Base-by-base conservation (phyloP, 2,797 vertebrate species). In the Amblyraja radiata region DNA sequence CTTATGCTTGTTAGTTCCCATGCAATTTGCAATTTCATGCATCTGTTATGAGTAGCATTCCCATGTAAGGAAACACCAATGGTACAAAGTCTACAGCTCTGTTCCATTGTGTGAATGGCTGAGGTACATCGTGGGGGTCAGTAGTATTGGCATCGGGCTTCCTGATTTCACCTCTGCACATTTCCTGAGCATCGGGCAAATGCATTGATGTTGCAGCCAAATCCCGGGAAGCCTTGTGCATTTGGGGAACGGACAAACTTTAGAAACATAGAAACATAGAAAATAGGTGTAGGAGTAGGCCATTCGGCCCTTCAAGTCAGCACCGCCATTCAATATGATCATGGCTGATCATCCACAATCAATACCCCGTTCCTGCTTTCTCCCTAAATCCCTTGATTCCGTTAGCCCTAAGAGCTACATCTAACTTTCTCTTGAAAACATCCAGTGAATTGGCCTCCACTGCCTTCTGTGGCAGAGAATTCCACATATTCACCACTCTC, bases 41-140 rank as follows among this genome's bases (percentile, higher is more conserved):
- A 63, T 86, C 81, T 58, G 54, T 84, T 84, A 84, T 84, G 54
- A 61, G 61, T n/a, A 86, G 23, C 13, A 25, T 86, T 86, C 58
- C 23, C 25, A 61, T 86, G 58, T 58, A 61, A 61, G 28, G 28
- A 63, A 86, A 86, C 61, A 84, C 23, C 9, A 61, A 58, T 58
- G 81, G 81, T 14, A 61, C 58, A 86, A 65, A 63, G 58, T 28
- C 83, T 86, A 25, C 25, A 39, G 54, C 46, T 16, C 28, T 63
- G 25, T 63, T 63, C 83, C 54, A 0, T 63, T 68, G 21, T 88
- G 84, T 36, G 16, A 68, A 65, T 88, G 18, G 32, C 6, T 65
- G 84, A 88, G 65, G 14, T 9, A 68, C 63, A 68, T 36, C n/a
- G 21, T 65, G 36, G 6, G 36, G 61, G 84, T 68, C n/a, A 3